Evolutionary conservation across 2,113 vertebrate genomes (phyloP), one percentile per base, ranked within the genome.

Genomic region (Corythornis vintsioides): DNA sequence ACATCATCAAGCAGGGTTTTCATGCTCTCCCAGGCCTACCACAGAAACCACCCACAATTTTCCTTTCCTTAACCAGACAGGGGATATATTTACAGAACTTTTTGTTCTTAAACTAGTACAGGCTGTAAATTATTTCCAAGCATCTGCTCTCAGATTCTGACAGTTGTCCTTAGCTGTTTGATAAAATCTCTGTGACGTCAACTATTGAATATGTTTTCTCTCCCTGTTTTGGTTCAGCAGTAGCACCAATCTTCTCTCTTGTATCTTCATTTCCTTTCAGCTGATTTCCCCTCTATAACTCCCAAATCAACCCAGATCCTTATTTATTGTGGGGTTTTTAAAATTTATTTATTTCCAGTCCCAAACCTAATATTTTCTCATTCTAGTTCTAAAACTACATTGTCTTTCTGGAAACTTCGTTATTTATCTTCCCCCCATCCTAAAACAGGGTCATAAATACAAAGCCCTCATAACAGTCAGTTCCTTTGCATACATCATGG

Each of bases 111-210:
- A 92, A 78, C 53, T 72, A 69, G 16, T 2, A 13, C 28, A 88
- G 53, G 40, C 76, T 90, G 47, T 80, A 86, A 90, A 59, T 92
- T 94, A 89, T 93, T 82, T 57, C 63, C 84, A 53, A 87, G 45
- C 29, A 76, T 79, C 83, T 93, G 72, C 45, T 84, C 17, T 87
- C 70, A 69, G 48, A 79, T 87, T 75, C 84, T 92, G 78, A 91
- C 71, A 53, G 55, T 91, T 87, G 29, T 69, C 70, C n/a, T 89
- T 48, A 84, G 47, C 35, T 43, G 6, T 67, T 93, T 84, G 65
- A 78, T 81, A 84, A 15, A 75, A 75, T 78, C 40, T 65, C 43
- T 72, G 38, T 64, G 35, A 83, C 90, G 48, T 55, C 76, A 86
- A 88, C 83, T 90, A 81, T 33, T 81, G 29, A 84, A 74, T 90